Percentiles rank a stretch among this genome's conserved stretches.
Evolutionary conservation across 2,113 vertebrate genomes (phyloP).

Genomic region (Oplegnathus fasciatus): DNA sequence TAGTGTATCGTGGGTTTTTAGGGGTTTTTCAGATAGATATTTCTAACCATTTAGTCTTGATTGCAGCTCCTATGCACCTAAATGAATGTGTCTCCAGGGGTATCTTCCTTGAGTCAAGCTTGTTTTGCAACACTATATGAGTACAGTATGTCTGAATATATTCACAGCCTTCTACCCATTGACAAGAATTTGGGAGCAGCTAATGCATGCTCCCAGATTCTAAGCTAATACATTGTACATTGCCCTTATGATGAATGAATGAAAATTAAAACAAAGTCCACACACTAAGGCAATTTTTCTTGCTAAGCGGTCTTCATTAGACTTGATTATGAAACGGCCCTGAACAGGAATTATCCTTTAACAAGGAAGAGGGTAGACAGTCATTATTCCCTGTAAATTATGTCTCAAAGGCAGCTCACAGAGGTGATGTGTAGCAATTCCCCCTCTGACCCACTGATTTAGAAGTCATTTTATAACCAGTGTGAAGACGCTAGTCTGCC

Average conservation of each 20-base stretch:
- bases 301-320: slow-evolving; percentile 51
- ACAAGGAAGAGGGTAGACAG: slow-evolving; percentile 13
- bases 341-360: slow-evolving; percentile 39
- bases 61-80: not conserved
- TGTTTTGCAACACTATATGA: too few species aligned
- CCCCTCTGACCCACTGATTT: slow-evolving; percentile 18
- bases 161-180: not conserved
- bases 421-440: slow-evolving; percentile 17
- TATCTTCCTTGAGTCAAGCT: not conserved
- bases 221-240: slow-evolving; percentile 9
- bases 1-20: too few species aligned
- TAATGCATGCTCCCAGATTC: too few species aligned
- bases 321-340: slow-evolving; percentile 48
- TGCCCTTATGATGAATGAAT: slow-evolving; percentile 25
- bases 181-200: not conserved
- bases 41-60: not conserved
- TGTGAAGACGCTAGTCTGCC: not conserved
- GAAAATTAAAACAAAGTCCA: slow-evolving; percentile 33
- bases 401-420: slow-evolving; percentile 15
- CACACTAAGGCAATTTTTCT: too few species aligned
- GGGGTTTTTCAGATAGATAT: not conserved
- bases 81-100: not conserved
- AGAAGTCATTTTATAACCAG: slow-evolving; percentile 7
- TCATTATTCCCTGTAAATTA: slow-evolving; percentile 39
- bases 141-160: not conserved